A percentile compares a stretch with the other conserved stretches of the same genome.
These are phyloP conservation scores for Raillietiella orientalis DNA, from an alignment of 2,888 invertebrate species.

Conservation along the genomic window DNA sequence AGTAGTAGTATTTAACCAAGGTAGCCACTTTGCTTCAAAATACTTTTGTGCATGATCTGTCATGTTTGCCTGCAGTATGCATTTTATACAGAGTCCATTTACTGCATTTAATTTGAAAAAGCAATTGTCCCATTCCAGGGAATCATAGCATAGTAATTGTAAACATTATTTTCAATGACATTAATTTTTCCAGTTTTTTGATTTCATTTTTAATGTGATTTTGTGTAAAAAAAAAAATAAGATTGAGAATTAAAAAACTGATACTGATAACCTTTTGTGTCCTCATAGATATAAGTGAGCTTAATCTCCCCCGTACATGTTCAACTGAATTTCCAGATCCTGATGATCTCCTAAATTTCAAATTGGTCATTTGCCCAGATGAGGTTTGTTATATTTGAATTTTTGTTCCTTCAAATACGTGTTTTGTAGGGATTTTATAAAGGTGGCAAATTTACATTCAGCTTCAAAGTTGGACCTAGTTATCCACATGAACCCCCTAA, in stretches of 20 bases:
- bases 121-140: no score
- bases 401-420: not conserved
- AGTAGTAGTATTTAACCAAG: no score
- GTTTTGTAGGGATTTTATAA: conserved; percentile 50
- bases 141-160: no score
- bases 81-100: conserved; percentile 1
- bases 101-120: not conserved
- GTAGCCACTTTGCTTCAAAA: no score
- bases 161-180: no score
- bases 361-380: conserved; percentile 81
- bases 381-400: conserved; percentile 23
- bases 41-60: not conserved
- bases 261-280: conserved; percentile 8
- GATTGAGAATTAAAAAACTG: no score
- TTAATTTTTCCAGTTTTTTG: no score
- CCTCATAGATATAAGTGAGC: conserved; percentile 70
- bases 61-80: conserved; percentile 1
- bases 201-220: no score
- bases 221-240: no score
- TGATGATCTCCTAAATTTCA: conserved; percentile 82
- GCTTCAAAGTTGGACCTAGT: conserved; percentile 86
- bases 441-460: conserved; percentile 76
- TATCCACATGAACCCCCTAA: conserved; percentile 97
- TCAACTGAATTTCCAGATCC: conserved; percentile 82
- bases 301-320: conserved; percentile 88